Base-by-base conservation (phyloP, 2,113 vertebrate species). In the Chaetura pelagica region DNA sequence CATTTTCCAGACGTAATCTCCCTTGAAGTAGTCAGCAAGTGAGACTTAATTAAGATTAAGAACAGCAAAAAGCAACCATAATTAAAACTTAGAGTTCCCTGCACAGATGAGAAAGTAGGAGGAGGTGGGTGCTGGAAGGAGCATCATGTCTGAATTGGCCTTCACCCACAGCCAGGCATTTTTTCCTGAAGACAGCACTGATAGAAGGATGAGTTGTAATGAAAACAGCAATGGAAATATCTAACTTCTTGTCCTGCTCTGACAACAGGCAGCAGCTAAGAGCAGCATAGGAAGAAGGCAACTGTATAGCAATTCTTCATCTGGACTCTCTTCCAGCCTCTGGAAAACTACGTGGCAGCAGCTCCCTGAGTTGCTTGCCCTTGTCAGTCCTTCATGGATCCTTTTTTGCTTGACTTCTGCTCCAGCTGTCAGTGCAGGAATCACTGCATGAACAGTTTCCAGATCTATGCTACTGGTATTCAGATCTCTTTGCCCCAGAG, bases 11-110 rank as follows among this genome's bases (percentile, higher is more conserved):
- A 44, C 77, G 94, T 79, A 84, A 87, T 93, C 77, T 94, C 85
- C 76, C 92, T 77, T 81, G 80, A 90, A 95, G 95, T 15, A 88
- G 74, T 67, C 79, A 79, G 87, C 59, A 93, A 94, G 87, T 83
- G 73, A 95, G 91, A 95, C 86, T 96, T 96, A 96, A 96, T 96
- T 97, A 97, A 96, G 95, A 97, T 96, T 93, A 96, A 90, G 86
- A 91, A 84, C 52, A 93, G 89, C 62, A 96, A 96, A 93, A 90
- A 72, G 54, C 76, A 76, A 57, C 73, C 52, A 84, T 95, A 96
- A 96, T 96, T 97, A 93, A 97, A 97, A 91, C 34, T 79, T 72
- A 30, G 55, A 84, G 34, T 51, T 6, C 1, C 73, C 61, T 94
- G 34, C 61, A 86, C 68, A 81, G 57, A 57, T 7, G 24, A 93